Base-by-base conservation (phyloP, 2,797 vertebrate species). In the Trichosurus vulpecula region DNA sequence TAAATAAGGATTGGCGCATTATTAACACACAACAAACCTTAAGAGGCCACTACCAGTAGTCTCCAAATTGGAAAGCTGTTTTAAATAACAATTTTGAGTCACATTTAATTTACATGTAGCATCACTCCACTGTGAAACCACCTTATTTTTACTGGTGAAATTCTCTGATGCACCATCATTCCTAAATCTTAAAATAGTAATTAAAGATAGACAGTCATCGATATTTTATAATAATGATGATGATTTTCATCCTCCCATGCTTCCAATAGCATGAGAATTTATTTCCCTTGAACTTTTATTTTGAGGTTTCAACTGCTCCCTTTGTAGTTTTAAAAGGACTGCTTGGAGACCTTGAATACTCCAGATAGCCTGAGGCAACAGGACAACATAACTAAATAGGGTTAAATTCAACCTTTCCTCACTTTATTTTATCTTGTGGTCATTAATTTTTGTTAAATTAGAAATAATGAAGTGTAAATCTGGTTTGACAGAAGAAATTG, bases 381-480 rank as follows among this genome's bases (percentile, higher is more conserved):
- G 97, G 94, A 96, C 0, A 93, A 94, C 96, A 95, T 97, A 96
- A 96, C 95, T 95, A 96, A 97, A 93, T 93, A 93, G 92, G 66
- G 87, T 95, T 96, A 96, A 97, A 98, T 98, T 96, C 96, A 98
- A 97, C 97, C 97, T 96, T 93, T 94, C 96, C 35, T 92, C 92
- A 52, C 87, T 94, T 29, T 31, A 58, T 98, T 98, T 98, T 97
- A 98, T 96, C 97, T 97, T 97, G 94, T 96, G 96, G 66, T 96
- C 95, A 97, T 96, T 96, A 98, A 96, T 98, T 98, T 98, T 98
- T 97, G 97, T 98, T 98, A 98, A 98, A 98, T 98, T 98, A 98
- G 97, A 98, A 98, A 98, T 97, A 98, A 98, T 98, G 96, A 98
- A 6, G 31, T 97, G 93, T 97, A 98, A 98, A 98, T 98, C 95